Conservation (phyloP, 2,797 vertebrate species). For the Dallia pectoralis region DNA sequence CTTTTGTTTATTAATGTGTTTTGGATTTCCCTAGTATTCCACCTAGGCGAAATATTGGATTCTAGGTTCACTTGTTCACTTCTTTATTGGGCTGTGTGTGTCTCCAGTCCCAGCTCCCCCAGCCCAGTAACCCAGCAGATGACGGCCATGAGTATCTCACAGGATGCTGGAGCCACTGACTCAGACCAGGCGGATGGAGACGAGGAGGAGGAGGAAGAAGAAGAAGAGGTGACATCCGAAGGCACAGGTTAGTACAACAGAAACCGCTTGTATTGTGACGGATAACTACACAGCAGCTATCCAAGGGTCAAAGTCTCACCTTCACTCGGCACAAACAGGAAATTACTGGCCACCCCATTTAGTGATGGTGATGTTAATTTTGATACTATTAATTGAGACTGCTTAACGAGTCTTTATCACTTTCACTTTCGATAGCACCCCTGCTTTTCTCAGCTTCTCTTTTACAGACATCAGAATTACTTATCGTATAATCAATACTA, state of each 20-base stretch:
- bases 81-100: slow-evolving; percentile 1
- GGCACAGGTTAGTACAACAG: slow-evolving; percentile 61
- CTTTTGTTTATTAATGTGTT: slow-evolving; percentile 5
- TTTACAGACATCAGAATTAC: too few relatives aligned
- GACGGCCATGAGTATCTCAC: slow-evolving; percentile 90
- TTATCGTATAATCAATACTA: too few relatives aligned
- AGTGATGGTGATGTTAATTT: too few relatives aligned
- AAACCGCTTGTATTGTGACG: not conserved
- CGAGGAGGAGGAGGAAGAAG: slow-evolving; percentile 76
- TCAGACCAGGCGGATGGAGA: slow-evolving; percentile 77
- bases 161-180: slow-evolving; percentile 76
- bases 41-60: not conserved
- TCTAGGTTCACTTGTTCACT: not conserved
- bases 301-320: not conserved
- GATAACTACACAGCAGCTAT: not conserved
- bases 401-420: too few relatives aligned
- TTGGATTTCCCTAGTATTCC: not conserved
- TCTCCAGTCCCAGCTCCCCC: slow-evolving; percentile 70
- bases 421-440: too few relatives aligned
- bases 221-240: slow-evolving; percentile 72
- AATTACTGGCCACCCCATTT: too few relatives aligned
- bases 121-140: slow-evolving; percentile 90
- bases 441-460: too few relatives aligned
- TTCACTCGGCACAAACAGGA: too few relatives aligned
- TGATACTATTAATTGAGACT: too few relatives aligned